Conservation (phyloP, 2,113 vertebrate genomes). For the Myotis lucifugus region DNA sequence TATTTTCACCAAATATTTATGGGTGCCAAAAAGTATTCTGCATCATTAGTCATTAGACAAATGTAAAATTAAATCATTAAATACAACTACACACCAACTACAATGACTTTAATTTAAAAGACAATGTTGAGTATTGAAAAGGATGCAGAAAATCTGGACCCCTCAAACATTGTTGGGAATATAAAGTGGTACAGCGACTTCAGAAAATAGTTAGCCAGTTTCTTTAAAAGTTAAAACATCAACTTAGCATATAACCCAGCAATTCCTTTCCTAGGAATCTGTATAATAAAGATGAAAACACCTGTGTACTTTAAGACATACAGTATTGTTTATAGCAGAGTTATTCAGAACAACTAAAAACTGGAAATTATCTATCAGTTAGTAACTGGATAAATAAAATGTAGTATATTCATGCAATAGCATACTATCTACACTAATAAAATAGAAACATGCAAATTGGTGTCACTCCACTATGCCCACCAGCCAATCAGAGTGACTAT, state of each 20-base stretch:
- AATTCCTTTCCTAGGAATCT: not conserved
- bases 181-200: not conserved
- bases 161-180: not conserved
- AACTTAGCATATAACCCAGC: not conserved
- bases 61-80: not conserved
- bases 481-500: no score
- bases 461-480: no score
- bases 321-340: not conserved
- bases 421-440: not conserved
- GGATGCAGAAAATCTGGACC: not conserved
- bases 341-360: not conserved
- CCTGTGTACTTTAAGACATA: not conserved
- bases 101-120: not conserved
- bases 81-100: not conserved
- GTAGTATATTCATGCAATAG: not conserved
- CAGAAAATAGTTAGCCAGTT: not conserved
- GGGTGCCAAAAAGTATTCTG: not conserved
- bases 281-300: not conserved
- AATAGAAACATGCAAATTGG: no score
- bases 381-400: slow-evolving; percentile 15
- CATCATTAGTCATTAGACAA: not conserved
- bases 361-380: not conserved
- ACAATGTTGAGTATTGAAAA: not conserved
- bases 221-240: not conserved
- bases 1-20: not conserved